Conservation (phyloP, 2,113 vertebrate species). For the Lophotis ruficrista region DNA sequence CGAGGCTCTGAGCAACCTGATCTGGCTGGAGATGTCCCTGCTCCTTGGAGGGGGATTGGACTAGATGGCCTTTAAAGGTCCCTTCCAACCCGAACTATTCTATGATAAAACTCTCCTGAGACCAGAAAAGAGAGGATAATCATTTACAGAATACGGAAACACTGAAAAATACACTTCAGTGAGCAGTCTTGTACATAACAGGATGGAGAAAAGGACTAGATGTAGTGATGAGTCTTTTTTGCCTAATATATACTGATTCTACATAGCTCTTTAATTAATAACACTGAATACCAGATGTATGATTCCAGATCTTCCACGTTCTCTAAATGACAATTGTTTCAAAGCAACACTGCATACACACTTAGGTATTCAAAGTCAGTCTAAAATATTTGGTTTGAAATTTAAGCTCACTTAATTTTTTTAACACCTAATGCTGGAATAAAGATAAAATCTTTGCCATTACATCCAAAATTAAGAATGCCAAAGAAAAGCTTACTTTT, state of each 20-base stretch:
- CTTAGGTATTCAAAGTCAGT: background rate
- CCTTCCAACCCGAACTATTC: too few species aligned
- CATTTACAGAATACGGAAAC: background rate
- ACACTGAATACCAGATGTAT: background rate
- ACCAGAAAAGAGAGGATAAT: background rate
- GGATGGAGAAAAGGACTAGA: background rate
- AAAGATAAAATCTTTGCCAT: background rate
- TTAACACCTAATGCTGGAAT: background rate
- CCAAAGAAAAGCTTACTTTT: background rate
- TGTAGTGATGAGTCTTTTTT: background rate
- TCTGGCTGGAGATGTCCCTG: too few species aligned
- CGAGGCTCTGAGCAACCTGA: too few species aligned
- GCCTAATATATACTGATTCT: background rate
- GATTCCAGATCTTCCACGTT: background rate
- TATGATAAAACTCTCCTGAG: background rate
- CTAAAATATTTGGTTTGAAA: background rate
- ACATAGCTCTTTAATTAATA: background rate
- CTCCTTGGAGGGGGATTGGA: too few species aligned
- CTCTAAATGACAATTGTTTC: background rate
- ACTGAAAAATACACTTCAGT: background rate
- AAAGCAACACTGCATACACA: background rate
- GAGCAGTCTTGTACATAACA: background rate
- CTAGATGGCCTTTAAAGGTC: too few species aligned
- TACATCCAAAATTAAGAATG: background rate
- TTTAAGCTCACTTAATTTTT: background rate